A percentile compares a stretch with the other conserved stretches of the same genome.
phyloP scores from a whole-genome alignment of 2,113 vertebrate genomes.

The Sprattus sprattus region DNA sequence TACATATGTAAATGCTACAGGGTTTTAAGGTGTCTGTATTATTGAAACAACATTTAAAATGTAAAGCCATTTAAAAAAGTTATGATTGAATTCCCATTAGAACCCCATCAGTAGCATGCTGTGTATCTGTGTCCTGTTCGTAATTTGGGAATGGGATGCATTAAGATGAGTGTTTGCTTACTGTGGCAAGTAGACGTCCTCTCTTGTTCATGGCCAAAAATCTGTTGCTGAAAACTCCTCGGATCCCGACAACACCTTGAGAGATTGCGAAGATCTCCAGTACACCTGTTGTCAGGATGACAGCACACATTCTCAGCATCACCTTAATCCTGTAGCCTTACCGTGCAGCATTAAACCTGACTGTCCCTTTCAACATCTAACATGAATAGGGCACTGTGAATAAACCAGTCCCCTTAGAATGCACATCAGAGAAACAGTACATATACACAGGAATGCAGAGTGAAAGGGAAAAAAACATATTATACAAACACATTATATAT shows the following conservation, averaged over 20 bases:
- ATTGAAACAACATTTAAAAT: neutral
- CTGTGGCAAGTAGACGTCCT: conserved; percentile 94
- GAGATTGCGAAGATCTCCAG: conserved; percentile 98
- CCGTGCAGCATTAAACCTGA: neutral
- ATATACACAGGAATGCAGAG: neutral
- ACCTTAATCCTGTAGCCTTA: neutral
- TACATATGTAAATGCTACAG: neutral
- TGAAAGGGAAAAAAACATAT: too few species aligned
- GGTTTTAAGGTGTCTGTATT: neutral
- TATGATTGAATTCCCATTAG: neutral
- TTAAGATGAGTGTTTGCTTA: conserved; percentile 64
- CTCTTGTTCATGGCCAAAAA: conserved; percentile 99
- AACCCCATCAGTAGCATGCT: neutral
- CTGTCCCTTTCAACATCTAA: neutral
- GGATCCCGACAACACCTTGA: conserved; percentile 97
- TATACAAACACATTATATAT: too few species aligned
- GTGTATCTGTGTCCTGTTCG: neutral
- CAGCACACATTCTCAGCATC: neutral
- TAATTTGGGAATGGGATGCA: neutral
- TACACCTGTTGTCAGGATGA: conserved; percentile 75
- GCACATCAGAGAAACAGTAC: neutral
- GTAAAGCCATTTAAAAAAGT: neutral
- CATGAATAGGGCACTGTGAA: neutral
- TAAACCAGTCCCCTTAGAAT: neutral
- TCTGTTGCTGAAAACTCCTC: conserved; percentile 94